Evolutionary conservation across 2,888 invertebrate genomes (phyloP), one percentile per base, ranked within the genome.

Genomic region (Stenodera caucasica): DNA sequence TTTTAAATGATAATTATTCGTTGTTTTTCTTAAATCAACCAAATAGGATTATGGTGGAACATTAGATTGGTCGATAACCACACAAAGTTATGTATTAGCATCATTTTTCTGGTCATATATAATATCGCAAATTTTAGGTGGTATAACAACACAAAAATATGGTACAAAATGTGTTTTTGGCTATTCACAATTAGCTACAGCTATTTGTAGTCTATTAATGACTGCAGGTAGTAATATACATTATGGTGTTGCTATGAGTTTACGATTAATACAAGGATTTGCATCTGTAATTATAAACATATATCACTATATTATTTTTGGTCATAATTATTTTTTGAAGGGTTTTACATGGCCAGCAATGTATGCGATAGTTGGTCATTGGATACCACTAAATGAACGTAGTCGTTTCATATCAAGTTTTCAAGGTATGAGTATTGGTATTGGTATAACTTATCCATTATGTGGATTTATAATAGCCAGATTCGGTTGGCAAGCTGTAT

Each of bases 71-170:
- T 85, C 85, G 62, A 81, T 85, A 29, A 77, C 83, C 29, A 82
- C 85, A n/a, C 88, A 88, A 75, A 86, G 87, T 11, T 82, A 85
- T 58, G 87, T 90, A 57, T 75, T 88, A 40, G 84, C 88, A 52
- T 88, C 88, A 1, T 90, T 89, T 77, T 90, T 88, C 77, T 89
- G 89, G 89, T 88, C 88, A 66, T 89, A 90, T 77, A 88, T 89
- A 60, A 78, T 89, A 12, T 88, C 88, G 0, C 89, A 89, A 80
- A 81, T 87, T 12, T 86, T 87, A 21, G 89, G 89, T 12, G 89
- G 89, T 26, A 81, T 88, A 65, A 85, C 89, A 26, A 89, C 89
- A 1, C 89, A 90, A 77, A 83, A 85, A 73, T 84, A 89, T 70
- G 89, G 89, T 56, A 89, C 89, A 14, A 90, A 89, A 77, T 81